Base-by-base conservation (phyloP, 2,888 invertebrate genomes). In the Scaptomyza reducta region DNA sequence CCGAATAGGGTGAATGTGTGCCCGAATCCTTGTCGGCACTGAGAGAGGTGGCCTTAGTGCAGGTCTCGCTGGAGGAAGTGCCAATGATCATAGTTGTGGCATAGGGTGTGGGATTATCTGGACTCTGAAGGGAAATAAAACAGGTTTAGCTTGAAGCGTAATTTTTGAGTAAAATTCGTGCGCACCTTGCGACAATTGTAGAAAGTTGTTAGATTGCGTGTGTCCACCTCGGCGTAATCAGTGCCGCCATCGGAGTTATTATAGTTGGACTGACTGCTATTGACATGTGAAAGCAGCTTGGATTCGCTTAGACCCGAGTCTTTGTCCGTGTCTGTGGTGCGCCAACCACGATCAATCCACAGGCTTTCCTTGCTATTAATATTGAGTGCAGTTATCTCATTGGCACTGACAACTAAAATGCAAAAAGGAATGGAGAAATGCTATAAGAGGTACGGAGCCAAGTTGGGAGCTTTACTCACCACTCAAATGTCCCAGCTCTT, bases 281-380 rank as follows among this genome's bases (percentile, higher is more conserved):
- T 91, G 70, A 93, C 92, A 72, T 91, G 92, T 71, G 94, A 93
- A 45, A 94, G 89, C 44, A 94, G 92, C 85, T 94, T 94, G 13
- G 94, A 94, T 80, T 93, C 93, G 62, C 92, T 92, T 55, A 92
- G 73, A 7, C 92, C 92, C 2, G 94, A 94, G 81, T 94, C 94
- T 89, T 94, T 94, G 85, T 93, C 93, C 29, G 93, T 93, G 80
- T 94, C 94, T 29, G 93, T 93, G 49, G 94, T 93, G 67, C 94
- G 93, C 94, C 95, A 95, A 40, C 95, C 94, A 64, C 94, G 92
- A 88, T 95, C 95, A 71, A 95, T 95, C 95, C 95, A 95, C 38
- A 95, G 91, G 69, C 94, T 94, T 83, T 94, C 94, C 89, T 95
- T 95, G 69, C 93, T 93, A 73, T 92, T 92, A 56, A 92, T 90